Base-by-base conservation (phyloP, 35 echinoderm and acorn worm genomes). In the Lytechinus pictus region DNA sequence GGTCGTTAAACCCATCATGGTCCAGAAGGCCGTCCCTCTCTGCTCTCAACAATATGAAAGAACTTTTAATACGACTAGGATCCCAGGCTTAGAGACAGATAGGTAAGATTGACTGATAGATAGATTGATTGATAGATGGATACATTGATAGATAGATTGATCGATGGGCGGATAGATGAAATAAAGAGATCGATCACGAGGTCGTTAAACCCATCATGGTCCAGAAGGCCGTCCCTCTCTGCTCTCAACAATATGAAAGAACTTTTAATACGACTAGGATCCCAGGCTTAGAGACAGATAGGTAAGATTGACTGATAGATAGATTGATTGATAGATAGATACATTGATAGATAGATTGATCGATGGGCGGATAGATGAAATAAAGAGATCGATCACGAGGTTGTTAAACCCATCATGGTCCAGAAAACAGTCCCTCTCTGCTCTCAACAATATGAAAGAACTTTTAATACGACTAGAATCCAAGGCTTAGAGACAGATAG, bases 31-130 rank as follows among this genome's bases (percentile, higher is more conserved):
- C 9, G 92, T 99, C 1, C 98, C 98, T 10, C 95, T 99, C 0
- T 99, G 98, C 87, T 99, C 98, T 27, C 97, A 94, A 94, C 98
- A 99, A 95, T 99, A 99, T 89, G 98, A 99, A 54, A 96, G 98
- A 21, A 27, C 97, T 27, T 99, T 99, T 94, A 99, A 99, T 95
- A 99, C 98, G 7, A 99, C 98, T 1, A 93, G 98, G 29, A 97
- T 99, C 16, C 98, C 98, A 9, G 98, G 98, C 12, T 53, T 98
- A 13, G 98, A 99, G 71, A 91, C 98, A 21, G 98, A 99, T 56
- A 98, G 95, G 87, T 97, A 56, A 92, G 94, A 51, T 61, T 9
- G 87, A 53, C 33, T 10, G 87, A 71, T 24, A 0, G 61, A 71
- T 71, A 2, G 61, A 71, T 71, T 0, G 61, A 71, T 71, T 0